A percentile compares a stretch with the other conserved stretches of the same genome.
Evolutionary conservation across 2,888 invertebrate genomes (phyloP).

Genomic region (Tridacna gigas): DNA sequence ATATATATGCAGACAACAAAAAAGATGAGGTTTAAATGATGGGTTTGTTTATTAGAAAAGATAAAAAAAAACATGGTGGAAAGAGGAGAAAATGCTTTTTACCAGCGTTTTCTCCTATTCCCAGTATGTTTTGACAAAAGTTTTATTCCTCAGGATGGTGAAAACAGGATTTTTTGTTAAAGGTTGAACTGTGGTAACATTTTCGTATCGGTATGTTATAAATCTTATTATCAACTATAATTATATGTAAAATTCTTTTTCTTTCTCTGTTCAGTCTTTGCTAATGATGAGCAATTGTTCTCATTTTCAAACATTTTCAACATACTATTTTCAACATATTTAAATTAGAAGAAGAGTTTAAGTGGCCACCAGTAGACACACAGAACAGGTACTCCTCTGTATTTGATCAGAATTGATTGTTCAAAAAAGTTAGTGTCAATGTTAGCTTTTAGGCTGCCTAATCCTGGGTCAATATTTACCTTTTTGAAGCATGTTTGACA

Average conservation of each 20-base stretch:
- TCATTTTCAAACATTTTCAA: background rate
- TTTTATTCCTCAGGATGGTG: too few relatives aligned
- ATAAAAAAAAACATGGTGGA: background rate
- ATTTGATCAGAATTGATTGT: slow-evolving; percentile 3
- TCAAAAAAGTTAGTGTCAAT: slow-evolving; percentile 28
- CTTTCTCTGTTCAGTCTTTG: background rate
- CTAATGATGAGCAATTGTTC: background rate
- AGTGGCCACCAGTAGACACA: slow-evolving; percentile 8
- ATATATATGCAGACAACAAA: too few relatives aligned
- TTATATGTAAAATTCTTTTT: too few relatives aligned
- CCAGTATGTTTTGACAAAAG: too few relatives aligned
- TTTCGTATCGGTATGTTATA: too few relatives aligned
- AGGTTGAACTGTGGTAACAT: too few relatives aligned
- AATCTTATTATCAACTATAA: too few relatives aligned
- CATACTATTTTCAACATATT: background rate
- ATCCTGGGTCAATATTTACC: slow-evolving; percentile 25
- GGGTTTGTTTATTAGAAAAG: too few relatives aligned
- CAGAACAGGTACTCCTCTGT: background rate
- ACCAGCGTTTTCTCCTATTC: too few relatives aligned
- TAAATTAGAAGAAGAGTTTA: background rate
- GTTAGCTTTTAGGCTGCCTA: slow-evolving; percentile 20
- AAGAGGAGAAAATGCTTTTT: background rate
- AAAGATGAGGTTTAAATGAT: too few relatives aligned
- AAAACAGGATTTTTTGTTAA: too few relatives aligned
- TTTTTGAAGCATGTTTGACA: slow-evolving; percentile 10